These are phyloP conservation scores for Carettochelys insculpta DNA, from an alignment of 2,113 vertebrate genomes.

Conservation along the genomic window DNA sequence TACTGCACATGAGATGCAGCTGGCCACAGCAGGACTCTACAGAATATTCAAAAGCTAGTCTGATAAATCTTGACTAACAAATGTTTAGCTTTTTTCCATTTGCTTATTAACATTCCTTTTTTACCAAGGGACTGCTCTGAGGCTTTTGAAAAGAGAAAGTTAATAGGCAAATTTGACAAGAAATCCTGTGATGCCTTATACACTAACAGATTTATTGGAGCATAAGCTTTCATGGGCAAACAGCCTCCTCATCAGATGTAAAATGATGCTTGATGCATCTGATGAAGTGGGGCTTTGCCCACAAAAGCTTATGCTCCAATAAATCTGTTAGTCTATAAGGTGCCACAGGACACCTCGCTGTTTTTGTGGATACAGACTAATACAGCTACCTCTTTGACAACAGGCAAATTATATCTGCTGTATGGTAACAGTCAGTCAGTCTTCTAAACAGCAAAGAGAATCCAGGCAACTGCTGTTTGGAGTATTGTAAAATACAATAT, in stretches of 20 bases:
- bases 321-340: no score
- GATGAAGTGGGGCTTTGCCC: no score
- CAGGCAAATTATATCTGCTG: slow-evolving; percentile 38
- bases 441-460: slow-evolving; percentile 44
- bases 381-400: no score
- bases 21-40: neutral
- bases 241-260: no score
- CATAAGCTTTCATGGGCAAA: no score
- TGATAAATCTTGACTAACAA: slow-evolving; percentile 8
- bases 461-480: slow-evolving; percentile 6
- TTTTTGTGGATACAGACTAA: no score
- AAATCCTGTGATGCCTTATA: no score
- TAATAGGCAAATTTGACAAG: no score
- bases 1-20: fast-evolving
- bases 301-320: no score
- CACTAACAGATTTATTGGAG: no score
- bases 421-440: neutral
- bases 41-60: neutral
- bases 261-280: no score
- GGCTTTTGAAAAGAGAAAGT: fast-evolving
- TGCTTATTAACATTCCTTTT: neutral
- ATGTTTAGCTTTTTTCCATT: neutral
- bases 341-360: no score
- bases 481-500: slow-evolving; percentile 28
- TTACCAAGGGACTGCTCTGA: neutral